Evolutionary conservation across 2,797 vertebrate species (phyloP).

Genomic region (Cuculus canorus): DNA sequence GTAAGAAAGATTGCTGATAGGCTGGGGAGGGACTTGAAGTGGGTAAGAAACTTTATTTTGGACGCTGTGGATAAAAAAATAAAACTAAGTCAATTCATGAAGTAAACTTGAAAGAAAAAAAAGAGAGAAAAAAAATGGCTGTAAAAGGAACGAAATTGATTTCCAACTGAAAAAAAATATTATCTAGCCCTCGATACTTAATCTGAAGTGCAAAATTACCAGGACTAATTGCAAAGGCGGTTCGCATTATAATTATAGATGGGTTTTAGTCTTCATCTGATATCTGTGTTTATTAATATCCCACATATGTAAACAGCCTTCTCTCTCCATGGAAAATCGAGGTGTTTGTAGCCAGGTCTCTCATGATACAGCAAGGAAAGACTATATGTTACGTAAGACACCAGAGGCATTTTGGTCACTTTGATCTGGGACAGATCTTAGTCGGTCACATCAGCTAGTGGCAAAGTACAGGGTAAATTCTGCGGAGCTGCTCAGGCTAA

Average conservation of each 20-base stretch:
- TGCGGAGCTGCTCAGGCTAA: neutral
- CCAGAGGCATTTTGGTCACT: constrained; percentile 22
- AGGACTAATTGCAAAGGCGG: constrained; percentile 34
- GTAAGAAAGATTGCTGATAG: neutral
- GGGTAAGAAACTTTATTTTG: neutral
- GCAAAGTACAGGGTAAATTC: neutral
- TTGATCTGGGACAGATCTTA: neutral
- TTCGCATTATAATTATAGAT: constrained; percentile 59
- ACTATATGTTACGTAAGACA: neutral
- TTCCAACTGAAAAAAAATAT: constrained; percentile 37
- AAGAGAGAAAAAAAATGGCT: neutral
- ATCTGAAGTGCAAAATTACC: constrained; percentile 2
- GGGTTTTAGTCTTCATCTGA: constrained; percentile 61
- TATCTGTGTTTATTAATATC: constrained; percentile 66
- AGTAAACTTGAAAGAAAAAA: neutral
- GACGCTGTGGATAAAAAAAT: neutral
- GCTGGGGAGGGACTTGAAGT: neutral
- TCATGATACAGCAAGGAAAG: constrained; percentile 35
- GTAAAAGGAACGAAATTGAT: neutral
- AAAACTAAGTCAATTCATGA: neutral
- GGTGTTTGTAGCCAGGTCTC: constrained; percentile 55
- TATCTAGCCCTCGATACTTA: neutral
- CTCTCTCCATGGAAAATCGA: constrained; percentile 56
- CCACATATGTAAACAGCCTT: constrained; percentile 45
- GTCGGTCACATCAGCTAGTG: neutral